Evolutionary conservation across 2,888 invertebrate species (phyloP).

Genomic region (Cartodere bifasciata): DNA sequence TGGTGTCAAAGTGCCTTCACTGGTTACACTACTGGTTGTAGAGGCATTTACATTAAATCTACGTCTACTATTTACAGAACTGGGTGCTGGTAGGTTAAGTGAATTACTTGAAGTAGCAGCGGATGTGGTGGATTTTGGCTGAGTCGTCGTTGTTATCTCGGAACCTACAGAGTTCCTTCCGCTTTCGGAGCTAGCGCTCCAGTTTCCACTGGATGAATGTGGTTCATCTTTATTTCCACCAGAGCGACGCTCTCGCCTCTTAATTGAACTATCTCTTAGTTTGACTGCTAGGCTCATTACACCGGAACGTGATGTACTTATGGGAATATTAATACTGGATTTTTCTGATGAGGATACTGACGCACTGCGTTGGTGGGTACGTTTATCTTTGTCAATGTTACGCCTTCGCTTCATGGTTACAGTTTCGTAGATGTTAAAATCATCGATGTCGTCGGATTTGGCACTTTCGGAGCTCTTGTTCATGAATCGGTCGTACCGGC

Average conservation of each 20-base stretch:
- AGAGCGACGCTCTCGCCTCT: constrained; percentile 55
- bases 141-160: constrained; percentile 63
- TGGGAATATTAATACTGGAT: constrained; percentile 45
- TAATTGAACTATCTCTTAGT: constrained; percentile 60
- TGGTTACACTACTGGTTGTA: constrained; percentile 71
- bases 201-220: constrained; percentile 86
- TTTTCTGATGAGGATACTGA: constrained; percentile 63
- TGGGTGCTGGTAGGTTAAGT: constrained; percentile 50
- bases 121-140: constrained; percentile 55
- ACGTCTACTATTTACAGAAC: constrained; percentile 54
- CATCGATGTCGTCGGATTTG: constrained; percentile 41
- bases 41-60: constrained; percentile 55
- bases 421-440: constrained; percentile 52
- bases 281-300: constrained; percentile 54
- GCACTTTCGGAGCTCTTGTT: constrained; percentile 47
- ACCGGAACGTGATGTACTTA: constrained; percentile 40
- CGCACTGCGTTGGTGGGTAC: constrained; percentile 61
- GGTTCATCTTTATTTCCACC: constrained; percentile 62
- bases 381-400: constrained; percentile 46
- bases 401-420: constrained; percentile 51
- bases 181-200: constrained; percentile 88
- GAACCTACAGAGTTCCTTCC: constrained; percentile 77
- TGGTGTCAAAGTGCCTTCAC: constrained; percentile 73
- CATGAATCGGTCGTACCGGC: constrained; percentile 61
- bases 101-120: constrained; percentile 59